Conservation (phyloP, 2,888 invertebrate species). For the Actias luna region DNA sequence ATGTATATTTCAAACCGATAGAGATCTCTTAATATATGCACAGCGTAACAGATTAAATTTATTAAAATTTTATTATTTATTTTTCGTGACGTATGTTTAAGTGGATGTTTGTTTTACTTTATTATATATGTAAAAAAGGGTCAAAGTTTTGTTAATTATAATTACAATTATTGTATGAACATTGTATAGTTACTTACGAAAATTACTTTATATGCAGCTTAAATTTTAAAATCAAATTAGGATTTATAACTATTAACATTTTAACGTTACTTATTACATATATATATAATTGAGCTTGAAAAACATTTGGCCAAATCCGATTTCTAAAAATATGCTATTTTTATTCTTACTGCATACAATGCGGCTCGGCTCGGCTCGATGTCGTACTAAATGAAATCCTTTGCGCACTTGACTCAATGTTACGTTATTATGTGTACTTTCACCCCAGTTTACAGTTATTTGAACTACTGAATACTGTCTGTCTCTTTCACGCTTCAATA, state of each 20-base stretch:
- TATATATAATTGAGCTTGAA: not conserved
- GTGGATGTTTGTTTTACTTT: not conserved
- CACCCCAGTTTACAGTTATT: slow-evolving; percentile 68
- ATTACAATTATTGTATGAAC: no score
- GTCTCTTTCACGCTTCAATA: slow-evolving; percentile 37
- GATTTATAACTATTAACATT: not conserved
- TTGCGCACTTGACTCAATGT: slow-evolving; percentile 43
- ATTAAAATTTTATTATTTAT: not conserved
- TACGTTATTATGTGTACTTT: slow-evolving; percentile 68
- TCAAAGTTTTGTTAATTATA: no score
- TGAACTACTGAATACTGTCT: slow-evolving; percentile 41
- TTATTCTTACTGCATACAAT: not conserved
- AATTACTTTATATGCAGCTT: not conserved
- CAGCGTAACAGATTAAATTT: not conserved
- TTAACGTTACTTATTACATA: not conserved
- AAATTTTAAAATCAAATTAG: not conserved
- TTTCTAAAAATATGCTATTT: not conserved
- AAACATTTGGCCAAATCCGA: not conserved
- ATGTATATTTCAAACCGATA: no score
- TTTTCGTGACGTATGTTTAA: not conserved
- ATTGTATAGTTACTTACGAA: no score
- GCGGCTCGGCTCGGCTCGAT: slow-evolving; percentile 17
- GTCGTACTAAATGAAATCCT: slow-evolving; percentile 35
- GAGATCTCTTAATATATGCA: no score
- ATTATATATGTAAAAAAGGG: no score